These are phyloP conservation scores for Python bivittatus DNA, from an alignment of 2,113 vertebrate genomes.

Conservation along the genomic window DNA sequence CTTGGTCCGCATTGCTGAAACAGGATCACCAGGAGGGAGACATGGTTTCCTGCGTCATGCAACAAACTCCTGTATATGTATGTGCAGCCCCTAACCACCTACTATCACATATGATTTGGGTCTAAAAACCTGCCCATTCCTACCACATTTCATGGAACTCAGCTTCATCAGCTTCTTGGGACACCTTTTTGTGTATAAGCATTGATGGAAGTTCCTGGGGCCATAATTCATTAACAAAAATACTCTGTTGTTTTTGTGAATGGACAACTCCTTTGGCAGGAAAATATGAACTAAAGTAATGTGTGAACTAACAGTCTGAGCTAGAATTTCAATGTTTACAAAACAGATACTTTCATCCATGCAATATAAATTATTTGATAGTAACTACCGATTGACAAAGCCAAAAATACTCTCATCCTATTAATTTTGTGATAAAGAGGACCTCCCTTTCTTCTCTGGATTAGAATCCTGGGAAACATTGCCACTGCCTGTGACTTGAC, in stretches of 20 bases:
- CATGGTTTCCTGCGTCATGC: too few species aligned
- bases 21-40: too few species aligned
- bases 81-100: too few species aligned
- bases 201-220: not conserved
- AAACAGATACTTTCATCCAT: conserved; percentile 28
- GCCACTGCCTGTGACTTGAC: conserved; percentile 67
- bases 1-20: too few species aligned
- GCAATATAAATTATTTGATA: conserved; percentile 29
- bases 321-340: conserved; percentile 20
- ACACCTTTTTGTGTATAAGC: not conserved
- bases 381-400: conserved; percentile 56
- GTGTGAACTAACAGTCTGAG: not conserved
- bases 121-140: too few species aligned
- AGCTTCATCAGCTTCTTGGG: not conserved
- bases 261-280: not conserved
- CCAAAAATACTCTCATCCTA: conserved; percentile 24
- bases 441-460: conserved; percentile 37
- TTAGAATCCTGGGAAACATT: conserved; percentile 47
- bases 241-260: not conserved
- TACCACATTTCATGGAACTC: not conserved
- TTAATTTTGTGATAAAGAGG: conserved; percentile 59
- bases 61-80: too few species aligned
- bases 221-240: not conserved
- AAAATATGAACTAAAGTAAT: not conserved
- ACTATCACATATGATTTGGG: too few species aligned